These are phyloP conservation scores for Plemyria rubiginata DNA, from an alignment of 2,888 invertebrate genomes.

Conservation along the genomic window DNA sequence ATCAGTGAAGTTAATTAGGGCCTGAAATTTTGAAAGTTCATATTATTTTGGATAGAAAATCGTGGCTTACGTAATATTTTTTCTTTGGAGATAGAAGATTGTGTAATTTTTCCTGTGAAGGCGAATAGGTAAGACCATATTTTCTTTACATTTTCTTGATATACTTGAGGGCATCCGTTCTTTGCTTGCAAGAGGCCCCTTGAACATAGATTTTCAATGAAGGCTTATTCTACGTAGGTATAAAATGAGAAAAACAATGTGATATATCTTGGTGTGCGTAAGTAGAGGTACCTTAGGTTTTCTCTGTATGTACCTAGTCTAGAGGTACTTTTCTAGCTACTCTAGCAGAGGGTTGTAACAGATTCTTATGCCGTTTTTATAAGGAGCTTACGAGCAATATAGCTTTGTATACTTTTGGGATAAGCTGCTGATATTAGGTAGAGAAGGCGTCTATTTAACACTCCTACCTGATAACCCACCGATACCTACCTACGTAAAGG, in stretches of 20 bases:
- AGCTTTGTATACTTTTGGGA: conserved; percentile 6
- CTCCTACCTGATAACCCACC: too few species aligned
- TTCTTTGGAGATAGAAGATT: conserved; percentile 46
- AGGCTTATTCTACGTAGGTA: conserved; percentile 8
- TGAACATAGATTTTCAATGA: conserved; percentile 33
- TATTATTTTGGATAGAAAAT: conserved; percentile 35
- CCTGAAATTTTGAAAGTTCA: conserved; percentile 34
- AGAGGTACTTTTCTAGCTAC: not conserved
- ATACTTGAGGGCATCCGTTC: not conserved
- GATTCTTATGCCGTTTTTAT: not conserved
- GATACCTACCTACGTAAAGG: too few species aligned
- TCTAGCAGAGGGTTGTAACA: not conserved
- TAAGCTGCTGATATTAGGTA: conserved; percentile 8
- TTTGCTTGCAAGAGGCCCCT: not conserved
- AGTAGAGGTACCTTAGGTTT: not conserved
- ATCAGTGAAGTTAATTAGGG: conserved; percentile 46
- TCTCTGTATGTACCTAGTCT: not conserved
- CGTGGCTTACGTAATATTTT: conserved; percentile 59
- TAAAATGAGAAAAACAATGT: conserved; percentile 9
- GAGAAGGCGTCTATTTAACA: not conserved
- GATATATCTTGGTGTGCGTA: conserved; percentile 4
- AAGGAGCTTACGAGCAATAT: conserved; percentile 14
- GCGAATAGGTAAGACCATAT: conserved; percentile 36
- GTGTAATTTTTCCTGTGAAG: conserved; percentile 47
- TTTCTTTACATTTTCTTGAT: not conserved